Conservation (phyloP, 2,797 vertebrate species). For the Galagoides demidoff region DNA sequence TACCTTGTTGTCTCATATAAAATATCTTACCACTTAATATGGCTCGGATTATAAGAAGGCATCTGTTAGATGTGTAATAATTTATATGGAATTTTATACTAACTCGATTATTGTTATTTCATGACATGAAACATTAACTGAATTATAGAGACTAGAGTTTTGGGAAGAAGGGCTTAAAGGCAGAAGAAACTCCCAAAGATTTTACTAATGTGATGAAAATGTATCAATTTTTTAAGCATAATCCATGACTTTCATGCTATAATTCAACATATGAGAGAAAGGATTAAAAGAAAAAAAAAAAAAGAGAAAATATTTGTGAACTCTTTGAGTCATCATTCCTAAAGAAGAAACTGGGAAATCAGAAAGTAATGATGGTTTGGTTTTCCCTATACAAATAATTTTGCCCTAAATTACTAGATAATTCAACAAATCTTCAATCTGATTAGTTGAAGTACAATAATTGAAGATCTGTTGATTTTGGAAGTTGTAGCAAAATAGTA, state of each 20-base stretch:
- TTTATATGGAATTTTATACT: background rate
- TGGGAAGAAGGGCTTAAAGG: background rate
- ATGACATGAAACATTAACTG: conserved; percentile 20
- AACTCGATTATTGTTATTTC: conserved; percentile 40
- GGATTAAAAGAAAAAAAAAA: background rate
- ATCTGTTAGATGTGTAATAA: conserved; percentile 31
- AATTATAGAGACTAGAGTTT: background rate
- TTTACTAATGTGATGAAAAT: background rate
- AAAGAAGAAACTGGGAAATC: background rate
- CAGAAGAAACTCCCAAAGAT: background rate
- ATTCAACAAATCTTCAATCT: background rate
- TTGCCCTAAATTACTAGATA: conserved; percentile 14
- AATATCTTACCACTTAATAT: background rate
- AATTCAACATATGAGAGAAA: background rate
- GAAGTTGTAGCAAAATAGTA: conserved; percentile 1
- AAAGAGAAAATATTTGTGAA: background rate
- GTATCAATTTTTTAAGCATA: background rate
- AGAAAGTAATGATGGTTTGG: background rate
- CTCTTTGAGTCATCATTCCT: background rate
- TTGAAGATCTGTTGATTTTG: conserved; percentile 10
- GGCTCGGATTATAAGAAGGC: conserved; percentile 18
- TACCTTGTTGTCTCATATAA: background rate
- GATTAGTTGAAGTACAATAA: conserved; percentile 44
- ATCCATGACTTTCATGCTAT: background rate
- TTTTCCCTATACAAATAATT: background rate